A percentile compares a stretch with the other conserved stretches of the same genome.
Conservation (phyloP, 2,797 vertebrate genomes). For the Mormyrus hasselquistii region DNA sequence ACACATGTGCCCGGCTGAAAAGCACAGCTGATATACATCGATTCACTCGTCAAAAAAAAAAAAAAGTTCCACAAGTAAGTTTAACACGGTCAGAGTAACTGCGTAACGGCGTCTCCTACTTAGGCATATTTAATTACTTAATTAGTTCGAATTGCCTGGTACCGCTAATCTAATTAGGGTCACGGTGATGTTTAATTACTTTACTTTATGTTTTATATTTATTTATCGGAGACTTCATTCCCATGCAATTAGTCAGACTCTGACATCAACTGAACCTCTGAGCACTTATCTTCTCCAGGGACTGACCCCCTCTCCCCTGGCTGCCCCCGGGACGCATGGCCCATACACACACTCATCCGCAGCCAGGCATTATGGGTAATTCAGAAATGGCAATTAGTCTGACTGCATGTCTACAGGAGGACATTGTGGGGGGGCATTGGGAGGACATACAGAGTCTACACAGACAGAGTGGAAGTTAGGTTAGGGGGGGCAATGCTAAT, state of each 20-base stretch:
- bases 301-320: neutral
- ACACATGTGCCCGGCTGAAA: neutral
- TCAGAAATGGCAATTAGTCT: neutral
- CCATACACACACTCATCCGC: neutral
- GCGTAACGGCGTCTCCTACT: neutral
- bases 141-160: neutral
- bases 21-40: neutral
- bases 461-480: neutral
- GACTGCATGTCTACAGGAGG: neutral
- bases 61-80: neutral
- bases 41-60: neutral
- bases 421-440: neutral
- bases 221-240: neutral
- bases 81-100: neutral
- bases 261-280: neutral
- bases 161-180: neutral
- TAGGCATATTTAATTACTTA: neutral
- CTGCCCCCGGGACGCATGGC: neutral
- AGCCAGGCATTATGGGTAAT: neutral
- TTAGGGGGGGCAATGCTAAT: neutral
- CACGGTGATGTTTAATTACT: neutral
- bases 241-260: neutral
- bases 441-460: neutral
- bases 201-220: neutral
- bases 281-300: neutral